Conservation (phyloP, 2,113 vertebrate species). For the Heterochromis multidens region DNA sequence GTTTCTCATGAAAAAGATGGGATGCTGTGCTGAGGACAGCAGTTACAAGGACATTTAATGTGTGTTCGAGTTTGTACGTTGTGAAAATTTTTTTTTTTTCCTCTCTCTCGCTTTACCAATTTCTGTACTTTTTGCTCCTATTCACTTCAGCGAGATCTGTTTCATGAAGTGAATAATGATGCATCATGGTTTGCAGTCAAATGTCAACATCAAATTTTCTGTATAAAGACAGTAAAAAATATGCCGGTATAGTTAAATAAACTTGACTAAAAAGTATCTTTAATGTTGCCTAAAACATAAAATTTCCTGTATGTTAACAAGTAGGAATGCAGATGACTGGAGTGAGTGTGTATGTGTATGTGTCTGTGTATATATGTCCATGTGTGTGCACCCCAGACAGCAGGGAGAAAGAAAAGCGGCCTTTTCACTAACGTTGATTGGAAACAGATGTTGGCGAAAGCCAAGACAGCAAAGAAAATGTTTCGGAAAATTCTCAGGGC, state of each 20-base stretch:
- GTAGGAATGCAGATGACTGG: neutral
- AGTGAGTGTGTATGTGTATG: slow-evolving; percentile 12
- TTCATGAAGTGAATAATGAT: neutral
- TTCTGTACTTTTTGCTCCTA: neutral
- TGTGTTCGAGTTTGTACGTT: neutral
- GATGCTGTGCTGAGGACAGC: slow-evolving; percentile 16
- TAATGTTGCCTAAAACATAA: neutral
- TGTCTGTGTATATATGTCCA: slow-evolving; percentile 10
- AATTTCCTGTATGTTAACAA: neutral
- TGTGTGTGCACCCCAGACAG: slow-evolving; percentile 42
- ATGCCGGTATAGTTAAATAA: neutral
- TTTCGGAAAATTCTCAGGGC: slow-evolving; percentile 82
- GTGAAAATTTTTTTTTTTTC: neutral
- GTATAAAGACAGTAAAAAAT: neutral
- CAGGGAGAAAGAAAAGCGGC: slow-evolving; percentile 52
- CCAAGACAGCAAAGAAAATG: slow-evolving; percentile 66
- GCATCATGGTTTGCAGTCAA: neutral
- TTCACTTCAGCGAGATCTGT: neutral
- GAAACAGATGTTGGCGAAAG: slow-evolving; percentile 82
- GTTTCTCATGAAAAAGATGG: slow-evolving; percentile 42
- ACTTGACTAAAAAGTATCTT: neutral
- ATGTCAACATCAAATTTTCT: neutral
- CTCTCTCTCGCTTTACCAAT: neutral
- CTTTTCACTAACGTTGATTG: slow-evolving; percentile 74
- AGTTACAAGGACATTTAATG: slow-evolving; percentile 4